These are phyloP conservation scores for Hormaphis cornu DNA, from an alignment of 1,140 invertebrate genomes.

Conservation along the genomic window DNA sequence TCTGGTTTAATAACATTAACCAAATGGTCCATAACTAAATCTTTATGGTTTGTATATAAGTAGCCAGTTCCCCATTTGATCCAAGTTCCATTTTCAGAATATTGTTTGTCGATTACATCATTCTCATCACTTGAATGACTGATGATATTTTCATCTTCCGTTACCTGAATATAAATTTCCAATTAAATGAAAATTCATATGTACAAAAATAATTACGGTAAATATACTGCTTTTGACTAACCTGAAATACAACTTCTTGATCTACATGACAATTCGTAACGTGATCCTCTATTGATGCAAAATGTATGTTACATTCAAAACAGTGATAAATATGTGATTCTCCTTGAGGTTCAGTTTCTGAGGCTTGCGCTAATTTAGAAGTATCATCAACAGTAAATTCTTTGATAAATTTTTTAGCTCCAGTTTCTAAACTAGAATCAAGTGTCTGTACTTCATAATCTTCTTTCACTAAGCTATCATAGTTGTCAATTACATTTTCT, in stretches of 20 bases:
- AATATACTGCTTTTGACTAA: not conserved
- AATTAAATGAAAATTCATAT: no score
- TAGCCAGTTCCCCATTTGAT: slow-evolving; percentile 16
- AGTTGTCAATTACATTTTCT: not conserved
- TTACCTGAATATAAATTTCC: not conserved
- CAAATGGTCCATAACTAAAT: not conserved
- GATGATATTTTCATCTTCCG: not conserved
- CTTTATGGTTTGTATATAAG: slow-evolving; percentile 4
- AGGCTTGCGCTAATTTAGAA: not conserved
- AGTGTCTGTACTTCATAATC: not conserved
- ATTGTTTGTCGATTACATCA: not conserved
- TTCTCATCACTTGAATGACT: not conserved
- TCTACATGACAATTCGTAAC: slow-evolving; percentile 3
- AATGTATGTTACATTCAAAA: slow-evolving; percentile 21
- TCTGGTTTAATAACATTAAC: not conserved
- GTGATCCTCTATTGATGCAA: slow-evolving; percentile 15
- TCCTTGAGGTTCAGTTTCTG: not conserved
- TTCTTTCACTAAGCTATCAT: slow-evolving; percentile 2
- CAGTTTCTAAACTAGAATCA: not conserved
- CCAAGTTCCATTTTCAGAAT: not conserved
- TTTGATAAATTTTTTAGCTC: slow-evolving; percentile 22
- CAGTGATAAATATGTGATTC: slow-evolving; percentile 13
- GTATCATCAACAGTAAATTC: slow-evolving; percentile 10
- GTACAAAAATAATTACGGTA: no score
- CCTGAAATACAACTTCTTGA: slow-evolving; percentile 23